Evolutionary conservation across 1,140 invertebrate genomes (phyloP), one percentile per base, ranked within the genome.

Genomic region (Eciton burchellii): DNA sequence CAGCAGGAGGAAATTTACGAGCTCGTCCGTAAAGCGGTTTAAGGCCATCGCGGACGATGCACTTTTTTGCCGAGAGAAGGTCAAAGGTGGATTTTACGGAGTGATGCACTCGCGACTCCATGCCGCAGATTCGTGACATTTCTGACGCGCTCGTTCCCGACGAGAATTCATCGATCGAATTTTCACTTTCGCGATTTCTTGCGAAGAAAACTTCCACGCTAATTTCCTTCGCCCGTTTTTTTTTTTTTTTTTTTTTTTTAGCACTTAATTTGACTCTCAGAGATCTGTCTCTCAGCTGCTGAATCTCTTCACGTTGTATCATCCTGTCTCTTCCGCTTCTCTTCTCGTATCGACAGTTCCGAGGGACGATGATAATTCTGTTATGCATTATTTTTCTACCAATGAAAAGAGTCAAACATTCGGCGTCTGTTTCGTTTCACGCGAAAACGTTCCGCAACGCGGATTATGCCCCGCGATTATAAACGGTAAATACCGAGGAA

Each of bases 1-100:
- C 83, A 65, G 62, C 76, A 60, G 24, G n/a, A 45, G n/a, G 14
- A 82, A 86, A 86, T 86, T 86, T 85, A 86, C 85, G 85, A 82
- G n/a, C 29, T 29, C 45, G 49, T n/a, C 47, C 41, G 60, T 84
- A 60, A 81, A 86, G 43, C 70, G 76, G 52, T 74, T 86, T 85
- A 74, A 85, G 52, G 41, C 52, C 41, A n/a, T 43, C 43, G 52
- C 29, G 21, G 54, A n/a, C 77, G 77, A 60, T 70, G 63, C 56
- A 63, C 24, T 81, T 82, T 35, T 82, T 63, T 62, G 14, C 41
- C 3, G 14, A n/a, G 56, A 14, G 8, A 71, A 83, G 82, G 83
- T 84, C 70, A 68, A 43, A 72, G 73, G 82, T 85, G 43, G 45
- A 85, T 65, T 82, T 57, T 63, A 45, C 45, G 26, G 62, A 16